Base-by-base conservation (phyloP, 2,797 vertebrate genomes). In the Heterohyrax brucei region DNA sequence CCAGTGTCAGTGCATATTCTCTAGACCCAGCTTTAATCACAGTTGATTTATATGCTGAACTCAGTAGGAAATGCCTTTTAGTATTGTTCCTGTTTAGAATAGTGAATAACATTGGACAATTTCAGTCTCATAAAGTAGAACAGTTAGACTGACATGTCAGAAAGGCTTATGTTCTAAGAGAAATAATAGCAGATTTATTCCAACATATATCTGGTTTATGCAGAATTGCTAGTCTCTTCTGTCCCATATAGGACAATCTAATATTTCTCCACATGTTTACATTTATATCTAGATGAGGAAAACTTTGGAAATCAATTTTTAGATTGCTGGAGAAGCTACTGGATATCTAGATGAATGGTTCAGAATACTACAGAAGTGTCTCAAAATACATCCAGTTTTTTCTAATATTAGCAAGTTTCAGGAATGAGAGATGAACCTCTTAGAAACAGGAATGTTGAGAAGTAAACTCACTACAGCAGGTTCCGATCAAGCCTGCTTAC, bases 31-130 rank as follows among this genome's bases (percentile, higher is more conserved):
- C 79, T 97, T 94, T 97, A 97, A 95, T 97, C 14, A 5, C 86
- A 97, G 88, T 44, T 94, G 92, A 96, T 96, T 94, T 95, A 97
- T 96, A 89, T 66, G 93, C 48, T 95, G 50, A 95, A 28, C 76
- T 95, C 89, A 85, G 73, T 78, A 96, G 80, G 97, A 98, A 98
- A 98, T 97, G 79, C 87, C 84, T 97, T 97, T 94, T 85, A 83
- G 92, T 96, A 98, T 97, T 93, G 98, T 97, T 98, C 86, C 24
- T 84, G 53, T 87, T 96, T 98, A 96, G 95, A 97, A 95, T 0
- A 2, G 89, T 94, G 82, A 91, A 75, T 87, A 91, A 93, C 91
- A 96, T 94, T 95, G 95, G 92, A 95, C 62, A 76, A 39, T 94
- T 97, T 98, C 88, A 97, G 89, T 97, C 77, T 96, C 97, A 84